Evolutionary conservation across 1,140 invertebrate species (phyloP).

Genomic region (Megathymus violae): DNA sequence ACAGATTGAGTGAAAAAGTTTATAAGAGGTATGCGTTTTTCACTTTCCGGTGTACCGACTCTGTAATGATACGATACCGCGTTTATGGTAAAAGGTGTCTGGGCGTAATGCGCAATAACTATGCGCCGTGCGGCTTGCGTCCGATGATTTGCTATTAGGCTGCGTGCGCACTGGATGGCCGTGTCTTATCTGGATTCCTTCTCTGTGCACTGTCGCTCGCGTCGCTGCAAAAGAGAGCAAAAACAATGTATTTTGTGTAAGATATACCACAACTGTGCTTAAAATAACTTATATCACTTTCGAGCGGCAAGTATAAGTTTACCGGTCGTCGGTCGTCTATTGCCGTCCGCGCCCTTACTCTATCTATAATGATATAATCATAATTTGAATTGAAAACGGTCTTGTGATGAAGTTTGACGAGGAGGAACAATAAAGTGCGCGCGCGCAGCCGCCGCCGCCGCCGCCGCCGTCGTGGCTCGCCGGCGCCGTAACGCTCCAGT

Average conservation of each 20-base stretch:
- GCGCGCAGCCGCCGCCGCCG: constrained; percentile 51
- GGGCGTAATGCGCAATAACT: constrained; percentile 32
- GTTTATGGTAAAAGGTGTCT: constrained; percentile 31
- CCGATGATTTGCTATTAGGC: constrained; percentile 39
- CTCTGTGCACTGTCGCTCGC: no score
- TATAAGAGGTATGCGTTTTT: constrained; percentile 27
- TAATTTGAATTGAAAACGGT: constrained; percentile 69
- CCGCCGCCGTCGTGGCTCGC: constrained; percentile 15
- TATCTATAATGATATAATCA: constrained; percentile 31
- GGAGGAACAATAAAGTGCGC: constrained; percentile 64
- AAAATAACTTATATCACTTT: no score
- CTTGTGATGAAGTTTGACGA: constrained; percentile 58
- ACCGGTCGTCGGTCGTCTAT: no score
- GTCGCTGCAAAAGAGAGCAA: no score
- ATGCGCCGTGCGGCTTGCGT: constrained; percentile 14
- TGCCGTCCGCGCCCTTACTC: not conserved
- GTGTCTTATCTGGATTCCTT: no score
- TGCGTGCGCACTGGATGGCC: constrained; percentile 32
- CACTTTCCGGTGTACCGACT: constrained; percentile 18
- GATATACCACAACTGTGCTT: no score
- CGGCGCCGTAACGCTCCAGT: constrained; percentile 75
- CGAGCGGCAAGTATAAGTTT: no score
- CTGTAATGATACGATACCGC: constrained; percentile 30
- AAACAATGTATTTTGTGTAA: no score
- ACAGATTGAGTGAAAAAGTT: constrained; percentile 18